Evolutionary conservation across 1,140 invertebrate genomes (phyloP).

Genomic region (Lucilia cuprina): DNA sequence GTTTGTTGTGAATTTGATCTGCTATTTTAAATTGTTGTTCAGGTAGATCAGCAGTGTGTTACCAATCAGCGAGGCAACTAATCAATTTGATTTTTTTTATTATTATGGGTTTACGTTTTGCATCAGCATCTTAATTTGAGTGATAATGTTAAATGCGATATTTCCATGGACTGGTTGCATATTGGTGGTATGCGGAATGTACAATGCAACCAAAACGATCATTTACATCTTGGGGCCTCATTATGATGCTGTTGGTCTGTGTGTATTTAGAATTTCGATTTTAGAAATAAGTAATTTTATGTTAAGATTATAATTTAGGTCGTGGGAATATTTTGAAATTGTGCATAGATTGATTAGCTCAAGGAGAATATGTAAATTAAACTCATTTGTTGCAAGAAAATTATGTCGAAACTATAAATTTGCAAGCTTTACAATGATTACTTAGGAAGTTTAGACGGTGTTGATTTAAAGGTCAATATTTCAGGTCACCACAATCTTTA

Average conservation of each 20-base stretch:
- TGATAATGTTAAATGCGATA: slow-evolving; percentile 25
- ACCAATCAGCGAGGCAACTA: neutral
- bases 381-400: too few relatives aligned
- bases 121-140: slow-evolving; percentile 14
- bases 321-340: neutral
- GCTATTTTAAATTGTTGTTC: neutral
- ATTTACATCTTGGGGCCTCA: slow-evolving; percentile 22
- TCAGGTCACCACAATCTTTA: too few relatives aligned
- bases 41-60: neutral
- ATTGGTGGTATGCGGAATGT: neutral
- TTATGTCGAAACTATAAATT: too few relatives aligned
- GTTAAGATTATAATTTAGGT: neutral
- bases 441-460: too few relatives aligned
- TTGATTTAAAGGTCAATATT: too few relatives aligned
- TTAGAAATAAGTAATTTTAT: neutral
- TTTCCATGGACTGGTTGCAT: neutral
- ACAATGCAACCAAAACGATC: too few relatives aligned
- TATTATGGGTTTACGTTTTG: slow-evolving; percentile 5
- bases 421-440: too few relatives aligned
- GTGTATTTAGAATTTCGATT: too few relatives aligned
- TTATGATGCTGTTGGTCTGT: neutral
- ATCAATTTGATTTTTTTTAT: slow-evolving; percentile 16
- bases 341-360: too few relatives aligned
- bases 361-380: too few relatives aligned
- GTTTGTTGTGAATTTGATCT: neutral